These are phyloP conservation scores for Diceros bicornis DNA, from an alignment of 2,797 vertebrate genomes.

Conservation along the genomic window DNA sequence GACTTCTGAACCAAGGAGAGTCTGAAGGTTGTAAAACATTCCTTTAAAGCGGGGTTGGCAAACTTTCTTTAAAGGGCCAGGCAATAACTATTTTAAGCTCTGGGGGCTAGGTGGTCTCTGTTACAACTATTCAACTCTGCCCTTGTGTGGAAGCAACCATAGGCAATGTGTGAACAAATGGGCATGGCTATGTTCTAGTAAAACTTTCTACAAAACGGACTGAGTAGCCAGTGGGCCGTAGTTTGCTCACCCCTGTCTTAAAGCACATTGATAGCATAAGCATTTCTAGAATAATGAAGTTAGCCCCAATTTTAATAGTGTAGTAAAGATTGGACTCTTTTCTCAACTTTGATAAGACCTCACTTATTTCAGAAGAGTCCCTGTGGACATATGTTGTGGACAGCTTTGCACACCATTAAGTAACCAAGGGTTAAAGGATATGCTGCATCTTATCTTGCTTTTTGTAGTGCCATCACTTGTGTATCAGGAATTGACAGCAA, in stretches of 20 bases:
- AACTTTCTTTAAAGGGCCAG: background rate
- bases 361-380: background rate
- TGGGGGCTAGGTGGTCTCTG: background rate
- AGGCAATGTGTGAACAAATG: background rate
- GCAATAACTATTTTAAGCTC: conserved; percentile 18
- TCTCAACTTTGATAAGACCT: background rate
- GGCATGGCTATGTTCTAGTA: background rate
- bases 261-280: background rate
- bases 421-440: background rate
- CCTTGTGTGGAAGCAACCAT: background rate
- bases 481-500: background rate
- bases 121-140: background rate
- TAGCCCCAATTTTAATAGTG: background rate
- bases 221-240: background rate
- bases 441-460: background rate
- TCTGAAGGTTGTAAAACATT: conserved; percentile 41
- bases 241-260: background rate
- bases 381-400: background rate
- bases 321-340: background rate
- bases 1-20: conserved; percentile 37
- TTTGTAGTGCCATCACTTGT: background rate
- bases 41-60: background rate
- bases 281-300: background rate
- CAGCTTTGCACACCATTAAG: background rate
- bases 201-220: background rate